Base-by-base conservation (phyloP, 2,797 vertebrate genomes). In the Dendrocincla tyrannina region DNA sequence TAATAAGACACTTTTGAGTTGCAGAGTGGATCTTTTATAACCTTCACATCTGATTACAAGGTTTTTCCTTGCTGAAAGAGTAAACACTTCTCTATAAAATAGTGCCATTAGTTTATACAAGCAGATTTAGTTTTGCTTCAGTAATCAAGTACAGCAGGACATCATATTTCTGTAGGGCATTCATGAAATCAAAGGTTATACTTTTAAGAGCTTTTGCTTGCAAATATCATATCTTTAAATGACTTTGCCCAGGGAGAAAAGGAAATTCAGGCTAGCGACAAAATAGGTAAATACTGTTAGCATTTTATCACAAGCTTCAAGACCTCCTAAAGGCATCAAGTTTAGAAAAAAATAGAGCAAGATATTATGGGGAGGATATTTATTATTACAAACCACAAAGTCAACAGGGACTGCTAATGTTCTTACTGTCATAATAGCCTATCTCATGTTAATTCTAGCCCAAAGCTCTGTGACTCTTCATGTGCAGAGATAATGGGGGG, bases 381-480 rank as follows among this genome's bases (percentile, higher is more conserved):
- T 98, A 95, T 97, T 97, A 97, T 97, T 98, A 96, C 90, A 96
- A 96, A 97, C 94, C 64, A 80, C 91, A 62, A 95, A 98, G 97
- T 98, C 98, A 98, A 97, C 90, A 94, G 98, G 98, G 98, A 98
- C 91, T 96, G 78, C 95, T 98, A 98, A 97, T 97, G 97, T 97
- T 98, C 97, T 98, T 98, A 97, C 94, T 95, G 92, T 94, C 93
- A 58, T 98, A 98, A 98, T 98, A 98, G 98, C 97, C 97, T 98
- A 96, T 97, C 97, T 98, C 97, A 96, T 98, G 97, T 96, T 98
- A 98, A 98, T 98, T 98, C 98, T 98, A 98, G 98, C 98, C 98
- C 33, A 97, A 96, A 98, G 98, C 97, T 98, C 95, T 93, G 78
- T 97, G 95, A 97, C 97, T 98, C 92, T 97, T 97, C 96, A 97